phyloP scores from a whole-genome alignment of 2,113 vertebrate genomes.

The Coregonus clupeaformis region DNA sequence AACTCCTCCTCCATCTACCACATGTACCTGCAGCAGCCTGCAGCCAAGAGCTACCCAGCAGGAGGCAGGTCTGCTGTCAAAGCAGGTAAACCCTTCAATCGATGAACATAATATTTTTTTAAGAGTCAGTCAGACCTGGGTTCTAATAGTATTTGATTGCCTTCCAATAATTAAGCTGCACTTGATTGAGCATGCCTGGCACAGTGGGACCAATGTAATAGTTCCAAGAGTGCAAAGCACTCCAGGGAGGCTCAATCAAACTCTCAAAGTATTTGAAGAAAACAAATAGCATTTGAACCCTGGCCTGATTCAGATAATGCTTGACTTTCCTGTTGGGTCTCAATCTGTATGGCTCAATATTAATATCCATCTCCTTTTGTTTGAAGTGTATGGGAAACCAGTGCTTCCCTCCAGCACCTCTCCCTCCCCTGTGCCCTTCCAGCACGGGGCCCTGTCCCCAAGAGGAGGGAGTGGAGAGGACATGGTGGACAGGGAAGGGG shows the following conservation, averaged over 20 bases:
- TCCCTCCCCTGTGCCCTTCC: conserved; percentile 88
- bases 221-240: too few relatives aligned
- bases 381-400: conserved; percentile 93
- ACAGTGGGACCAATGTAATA: too few relatives aligned
- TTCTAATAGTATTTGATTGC: too few relatives aligned
- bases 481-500: conserved; percentile 76
- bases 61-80: conserved; percentile 81
- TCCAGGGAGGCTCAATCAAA: too few relatives aligned
- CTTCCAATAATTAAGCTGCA: too few relatives aligned
- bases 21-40: conserved; percentile 94
- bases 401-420: conserved; percentile 84
- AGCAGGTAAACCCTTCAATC: conserved; percentile 78
- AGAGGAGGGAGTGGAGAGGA: conserved; percentile 67
- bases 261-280: too few relatives aligned
- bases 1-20: conserved; percentile 99
- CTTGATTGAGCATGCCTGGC: too few relatives aligned
- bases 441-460: conserved; percentile 64
- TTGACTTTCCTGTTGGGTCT: too few relatives aligned
- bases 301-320: too few relatives aligned
- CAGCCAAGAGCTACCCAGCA: conserved; percentile 87
- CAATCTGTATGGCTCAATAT: too few relatives aligned
- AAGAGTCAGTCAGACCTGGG: not conserved
- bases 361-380: conserved; percentile 32
- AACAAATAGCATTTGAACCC: too few relatives aligned
- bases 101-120: too few relatives aligned